A percentile compares a stretch with the other conserved stretches of the same genome.
phyloP scores from a whole-genome alignment of 2,113 vertebrate species.

The Rhynchomys soricoides region DNA sequence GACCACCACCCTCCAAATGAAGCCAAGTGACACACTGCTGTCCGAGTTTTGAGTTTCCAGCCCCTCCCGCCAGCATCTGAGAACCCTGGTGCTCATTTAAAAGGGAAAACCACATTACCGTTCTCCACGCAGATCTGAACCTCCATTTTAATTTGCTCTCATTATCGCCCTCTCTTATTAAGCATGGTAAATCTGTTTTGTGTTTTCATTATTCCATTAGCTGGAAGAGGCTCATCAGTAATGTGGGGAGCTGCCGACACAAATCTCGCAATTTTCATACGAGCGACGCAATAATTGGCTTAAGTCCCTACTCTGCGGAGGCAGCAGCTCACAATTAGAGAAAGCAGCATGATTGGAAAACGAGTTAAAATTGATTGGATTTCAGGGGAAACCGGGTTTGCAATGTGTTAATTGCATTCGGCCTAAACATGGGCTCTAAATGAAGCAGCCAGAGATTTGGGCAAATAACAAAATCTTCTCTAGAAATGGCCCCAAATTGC shows the following conservation, averaged over 20 bases:
- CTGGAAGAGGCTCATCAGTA: slow-evolving; percentile 89
- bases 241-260: slow-evolving; percentile 84
- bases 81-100: slow-evolving; percentile 82
- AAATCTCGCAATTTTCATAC: slow-evolving; percentile 90
- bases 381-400: slow-evolving; percentile 92
- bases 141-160: slow-evolving; percentile 91
- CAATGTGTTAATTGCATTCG: slow-evolving; percentile 90
- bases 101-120: slow-evolving; percentile 81
- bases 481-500: slow-evolving; percentile 84
- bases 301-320: slow-evolving; percentile 88
- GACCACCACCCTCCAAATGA: background rate
- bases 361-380: slow-evolving; percentile 94
- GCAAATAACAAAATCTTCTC: slow-evolving; percentile 85
- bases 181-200: slow-evolving; percentile 90
- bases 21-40: background rate
- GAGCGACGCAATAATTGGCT: slow-evolving; percentile 88
- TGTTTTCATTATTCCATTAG: slow-evolving; percentile 92
- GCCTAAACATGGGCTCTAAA: slow-evolving; percentile 84
- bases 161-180: slow-evolving; percentile 90
- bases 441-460: slow-evolving; percentile 86
- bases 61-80: slow-evolving; percentile 6
- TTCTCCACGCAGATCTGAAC: slow-evolving; percentile 80
- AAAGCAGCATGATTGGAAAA: slow-evolving; percentile 87
- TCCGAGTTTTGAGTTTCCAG: background rate
- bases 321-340: slow-evolving; percentile 90